phyloP scores from a whole-genome alignment of 2,888 invertebrate genomes.

The Ornithoptera alexandrae region DNA sequence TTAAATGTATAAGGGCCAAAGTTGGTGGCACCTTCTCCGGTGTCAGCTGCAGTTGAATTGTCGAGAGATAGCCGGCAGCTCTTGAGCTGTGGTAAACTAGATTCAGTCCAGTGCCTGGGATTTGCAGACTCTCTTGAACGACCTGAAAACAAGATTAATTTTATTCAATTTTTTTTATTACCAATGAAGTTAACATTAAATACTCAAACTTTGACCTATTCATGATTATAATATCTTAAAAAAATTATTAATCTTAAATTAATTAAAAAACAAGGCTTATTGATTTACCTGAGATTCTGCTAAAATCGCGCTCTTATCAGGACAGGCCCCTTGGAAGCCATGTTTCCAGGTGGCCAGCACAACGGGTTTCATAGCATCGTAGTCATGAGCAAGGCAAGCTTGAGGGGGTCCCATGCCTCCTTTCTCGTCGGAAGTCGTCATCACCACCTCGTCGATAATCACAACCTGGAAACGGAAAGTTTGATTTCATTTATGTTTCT shows the following conservation, averaged over 20 bases:
- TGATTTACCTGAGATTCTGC: conserved; percentile 88
- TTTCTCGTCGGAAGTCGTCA: conserved; percentile 91
- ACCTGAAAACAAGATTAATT: conserved; percentile 79
- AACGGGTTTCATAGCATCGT: conserved; percentile 95
- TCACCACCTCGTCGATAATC: conserved; percentile 92
- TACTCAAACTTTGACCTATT: too few relatives aligned
- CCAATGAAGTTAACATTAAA: too few relatives aligned
- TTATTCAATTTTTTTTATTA: not conserved
- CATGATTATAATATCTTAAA: too few relatives aligned
- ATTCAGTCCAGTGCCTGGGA: conserved; percentile 96
- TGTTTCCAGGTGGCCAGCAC: conserved; percentile 97
- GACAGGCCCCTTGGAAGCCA: conserved; percentile 96
- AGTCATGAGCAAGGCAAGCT: conserved; percentile 92
- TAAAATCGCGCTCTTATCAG: conserved; percentile 93
- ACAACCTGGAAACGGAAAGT: conserved; percentile 83
- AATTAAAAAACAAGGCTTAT: not conserved
- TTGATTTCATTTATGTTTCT: too few relatives aligned
- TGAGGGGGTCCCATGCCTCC: conserved; percentile 83
- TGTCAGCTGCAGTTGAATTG: conserved; percentile 94
- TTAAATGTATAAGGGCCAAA: conserved; percentile 92
- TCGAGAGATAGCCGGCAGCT: conserved; percentile 95
- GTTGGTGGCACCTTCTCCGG: conserved; percentile 90
- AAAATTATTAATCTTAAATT: too few relatives aligned
- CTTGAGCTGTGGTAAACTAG: conserved; percentile 97
- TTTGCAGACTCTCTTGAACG: conserved; percentile 95